A percentile compares a stretch with the other conserved stretches of the same genome.
Conservation (phyloP, 2,888 invertebrate species). For the Hofmannophila pseudospretella region DNA sequence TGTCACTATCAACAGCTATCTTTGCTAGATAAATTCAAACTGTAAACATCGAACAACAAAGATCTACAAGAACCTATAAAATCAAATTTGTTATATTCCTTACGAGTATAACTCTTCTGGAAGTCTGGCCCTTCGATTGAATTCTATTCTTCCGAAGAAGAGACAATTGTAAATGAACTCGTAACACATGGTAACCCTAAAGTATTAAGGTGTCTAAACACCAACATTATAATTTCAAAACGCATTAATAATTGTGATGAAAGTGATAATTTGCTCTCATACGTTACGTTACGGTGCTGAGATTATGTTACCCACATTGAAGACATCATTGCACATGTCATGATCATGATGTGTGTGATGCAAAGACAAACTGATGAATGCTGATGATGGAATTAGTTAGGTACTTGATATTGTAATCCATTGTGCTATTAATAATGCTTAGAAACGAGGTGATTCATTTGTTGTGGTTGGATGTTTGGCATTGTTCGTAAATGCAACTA, state of each 20-base stretch:
- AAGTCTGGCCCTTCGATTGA: too few species aligned
- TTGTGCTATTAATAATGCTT: conserved; percentile 6
- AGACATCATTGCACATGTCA: conserved; percentile 5
- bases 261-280: conserved; percentile 29
- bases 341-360: neutral
- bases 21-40: too few species aligned
- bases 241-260: conserved; percentile 34
- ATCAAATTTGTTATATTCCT: too few species aligned
- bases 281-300: conserved; percentile 12
- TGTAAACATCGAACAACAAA: too few species aligned
- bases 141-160: too few species aligned
- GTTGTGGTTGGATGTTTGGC: neutral
- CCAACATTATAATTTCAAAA: conserved; percentile 33
- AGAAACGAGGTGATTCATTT: neutral
- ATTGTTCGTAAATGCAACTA: neutral
- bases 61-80: too few species aligned
- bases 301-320: conserved; percentile 6
- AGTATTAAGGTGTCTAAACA: neutral
- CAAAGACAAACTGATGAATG: neutral
- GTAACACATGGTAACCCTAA: neutral
- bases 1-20: too few species aligned
- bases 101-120: too few species aligned
- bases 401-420: conserved; percentile 1
- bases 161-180: too few species aligned
- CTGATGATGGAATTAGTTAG: neutral